Conservation (phyloP, 2,113 vertebrate species). For the Marmota monax region DNA sequence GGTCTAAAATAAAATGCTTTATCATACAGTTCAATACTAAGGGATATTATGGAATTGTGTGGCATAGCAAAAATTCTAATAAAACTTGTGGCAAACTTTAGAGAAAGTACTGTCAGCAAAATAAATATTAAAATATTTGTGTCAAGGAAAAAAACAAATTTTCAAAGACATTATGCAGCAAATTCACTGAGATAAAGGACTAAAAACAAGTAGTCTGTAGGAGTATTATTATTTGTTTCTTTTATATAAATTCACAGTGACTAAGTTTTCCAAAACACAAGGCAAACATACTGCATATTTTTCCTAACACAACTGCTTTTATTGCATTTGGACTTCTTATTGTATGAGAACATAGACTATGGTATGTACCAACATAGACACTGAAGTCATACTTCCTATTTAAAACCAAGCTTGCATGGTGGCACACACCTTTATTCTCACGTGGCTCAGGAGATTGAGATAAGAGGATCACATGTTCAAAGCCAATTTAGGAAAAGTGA, state of each 20-base stretch:
- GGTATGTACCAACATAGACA: not conserved
- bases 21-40: not conserved
- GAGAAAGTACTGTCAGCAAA: not conserved
- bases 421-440: too few species aligned
- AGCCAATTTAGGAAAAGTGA: too few species aligned
- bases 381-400: not conserved
- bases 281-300: not conserved
- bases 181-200: not conserved
- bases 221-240: not conserved
- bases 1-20: not conserved
- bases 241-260: not conserved
- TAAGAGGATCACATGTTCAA: too few species aligned
- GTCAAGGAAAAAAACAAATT: not conserved
- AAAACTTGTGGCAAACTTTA: not conserved
- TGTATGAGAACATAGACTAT: not conserved
- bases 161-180: not conserved
- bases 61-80: not conserved
- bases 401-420: not conserved
- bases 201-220: not conserved
- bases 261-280: not conserved
- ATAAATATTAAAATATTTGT: constrained; percentile 31
- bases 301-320: not conserved
- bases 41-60: not conserved
- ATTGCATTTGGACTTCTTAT: not conserved
- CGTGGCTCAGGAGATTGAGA: too few species aligned